Evolutionary conservation across 2,888 invertebrate genomes (phyloP).

Genomic region (Idaea straminata): DNA sequence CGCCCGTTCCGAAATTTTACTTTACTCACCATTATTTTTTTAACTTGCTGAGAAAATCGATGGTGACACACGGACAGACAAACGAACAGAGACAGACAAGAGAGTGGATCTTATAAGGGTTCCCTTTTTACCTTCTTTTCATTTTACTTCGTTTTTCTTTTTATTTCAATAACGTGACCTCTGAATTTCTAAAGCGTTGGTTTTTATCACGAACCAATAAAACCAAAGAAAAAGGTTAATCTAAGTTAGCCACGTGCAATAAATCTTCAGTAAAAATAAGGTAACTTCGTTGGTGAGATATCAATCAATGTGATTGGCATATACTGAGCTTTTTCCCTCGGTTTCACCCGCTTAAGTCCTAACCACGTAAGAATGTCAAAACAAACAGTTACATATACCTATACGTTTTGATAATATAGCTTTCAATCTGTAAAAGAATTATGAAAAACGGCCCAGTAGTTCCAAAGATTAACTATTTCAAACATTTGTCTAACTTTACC

Average conservation of each 20-base stretch:
- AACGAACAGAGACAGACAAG: no score
- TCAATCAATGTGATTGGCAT: constrained; percentile 7
- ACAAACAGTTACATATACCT: no score
- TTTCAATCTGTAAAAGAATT: no score
- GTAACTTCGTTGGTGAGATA: constrained; percentile 2
- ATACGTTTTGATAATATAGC: no score
- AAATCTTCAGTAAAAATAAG: neutral
- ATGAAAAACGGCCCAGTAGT: no score
- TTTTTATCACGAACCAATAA: neutral
- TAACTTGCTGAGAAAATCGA: no score
- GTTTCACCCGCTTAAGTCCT: neutral
- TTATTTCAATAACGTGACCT: neutral
- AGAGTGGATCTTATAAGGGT: neutral
- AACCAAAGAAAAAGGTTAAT: neutral
- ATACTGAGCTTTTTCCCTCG: neutral
- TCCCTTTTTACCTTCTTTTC: neutral
- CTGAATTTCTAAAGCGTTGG: neutral
- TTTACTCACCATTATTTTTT: no score
- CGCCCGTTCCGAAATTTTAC: no score
- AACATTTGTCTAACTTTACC: no score
- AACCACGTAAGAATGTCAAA: no score
- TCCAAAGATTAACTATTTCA: no score
- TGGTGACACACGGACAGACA: no score
- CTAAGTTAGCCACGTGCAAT: neutral
- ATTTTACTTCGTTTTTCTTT: neutral